Base-by-base conservation (phyloP, 2,888 invertebrate genomes). In the Ramazzottius varieornatus region DNA sequence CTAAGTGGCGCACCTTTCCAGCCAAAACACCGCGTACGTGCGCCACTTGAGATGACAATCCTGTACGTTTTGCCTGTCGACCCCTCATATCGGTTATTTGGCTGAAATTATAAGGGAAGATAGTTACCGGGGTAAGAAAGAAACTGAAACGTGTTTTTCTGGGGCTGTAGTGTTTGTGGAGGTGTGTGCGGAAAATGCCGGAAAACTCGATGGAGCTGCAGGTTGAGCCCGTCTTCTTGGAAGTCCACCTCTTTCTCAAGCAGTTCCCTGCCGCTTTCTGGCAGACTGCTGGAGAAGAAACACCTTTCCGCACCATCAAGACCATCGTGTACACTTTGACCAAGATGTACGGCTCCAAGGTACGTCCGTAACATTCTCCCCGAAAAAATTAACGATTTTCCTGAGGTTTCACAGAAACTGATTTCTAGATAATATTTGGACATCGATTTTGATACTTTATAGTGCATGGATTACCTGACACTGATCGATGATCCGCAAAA, bases 271-370 rank as follows among this genome's bases (percentile, higher is more conserved):
- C 24, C 4, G 65, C 46, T n/a, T 16, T 32, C 2, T 68, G 68
- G 68, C 54, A 13, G 54, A 54, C 54, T 8, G 54, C 54, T 4
- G 29, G 20, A 4, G 29, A 54, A 32, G 92, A 93, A 73, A 88
- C 87, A n/a, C 92, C 90, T 1, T 68, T 78, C 66, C 73, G 81
- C 72, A 94, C 94, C 20, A 84, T 94, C 64, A 93, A 93, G 78
- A 94, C 94, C 0, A 82, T 94, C 69, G 81, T 94, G 66, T 91
- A 93, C 76, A 85, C 88, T 65, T 83, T 91, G 80, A 87, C 88
- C 66, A 88, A 88, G 54, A 54, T 54, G 54, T 54, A 24, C 24
- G 54, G 54, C 8, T 24, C 54, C 8, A 29, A 54, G 4, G 54
- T 54, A 20, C 8, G 40, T 40, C 40, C 8, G n/a, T n/a, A n/a